These are phyloP conservation scores for Notarius quadriscutis DNA, from an alignment of 2,113 vertebrate species.

Conservation along the genomic window DNA sequence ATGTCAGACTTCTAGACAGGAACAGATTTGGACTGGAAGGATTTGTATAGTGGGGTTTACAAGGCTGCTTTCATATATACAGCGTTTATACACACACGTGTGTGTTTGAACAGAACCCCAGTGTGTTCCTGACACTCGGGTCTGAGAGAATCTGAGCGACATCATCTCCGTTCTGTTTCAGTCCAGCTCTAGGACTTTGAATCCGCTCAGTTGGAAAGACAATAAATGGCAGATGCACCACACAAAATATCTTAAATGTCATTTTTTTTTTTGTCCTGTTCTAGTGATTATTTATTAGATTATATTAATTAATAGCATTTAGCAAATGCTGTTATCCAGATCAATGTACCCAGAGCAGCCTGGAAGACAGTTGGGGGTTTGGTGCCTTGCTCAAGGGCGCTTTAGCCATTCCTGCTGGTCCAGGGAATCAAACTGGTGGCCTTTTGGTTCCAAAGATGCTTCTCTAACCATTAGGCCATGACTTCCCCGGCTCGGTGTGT, in stretches of 20 bases:
- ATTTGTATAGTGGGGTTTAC: not conserved
- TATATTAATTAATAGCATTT: too few species aligned
- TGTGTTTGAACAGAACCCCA: not conserved
- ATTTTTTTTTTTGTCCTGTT: too few species aligned
- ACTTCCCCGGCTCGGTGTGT: not conserved
- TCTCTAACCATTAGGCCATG: too few species aligned
- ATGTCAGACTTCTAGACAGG: not conserved
- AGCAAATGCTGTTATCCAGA: too few species aligned
- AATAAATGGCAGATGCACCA: too few species aligned
- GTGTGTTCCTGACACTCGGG: not conserved
- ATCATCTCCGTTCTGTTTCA: not conserved
- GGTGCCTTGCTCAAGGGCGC: too few species aligned
- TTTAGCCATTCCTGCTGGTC: too few species aligned
- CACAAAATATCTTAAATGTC: too few species aligned
- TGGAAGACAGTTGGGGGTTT: too few species aligned
- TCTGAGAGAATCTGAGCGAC: not conserved
- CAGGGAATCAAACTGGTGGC: too few species aligned
- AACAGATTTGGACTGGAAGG: not conserved
- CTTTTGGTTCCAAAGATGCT: too few species aligned
- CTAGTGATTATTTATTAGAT: not conserved
- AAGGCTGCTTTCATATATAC: not conserved
- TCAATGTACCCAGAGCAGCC: too few species aligned
- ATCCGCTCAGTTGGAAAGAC: not conserved
- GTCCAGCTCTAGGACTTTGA: not conserved
- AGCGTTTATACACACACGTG: not conserved